Percentiles rank a stretch among this genome's conserved stretches.
Evolutionary conservation across 2,113 vertebrate species (phyloP).

Genomic region (Ranitomeya imitator): DNA sequence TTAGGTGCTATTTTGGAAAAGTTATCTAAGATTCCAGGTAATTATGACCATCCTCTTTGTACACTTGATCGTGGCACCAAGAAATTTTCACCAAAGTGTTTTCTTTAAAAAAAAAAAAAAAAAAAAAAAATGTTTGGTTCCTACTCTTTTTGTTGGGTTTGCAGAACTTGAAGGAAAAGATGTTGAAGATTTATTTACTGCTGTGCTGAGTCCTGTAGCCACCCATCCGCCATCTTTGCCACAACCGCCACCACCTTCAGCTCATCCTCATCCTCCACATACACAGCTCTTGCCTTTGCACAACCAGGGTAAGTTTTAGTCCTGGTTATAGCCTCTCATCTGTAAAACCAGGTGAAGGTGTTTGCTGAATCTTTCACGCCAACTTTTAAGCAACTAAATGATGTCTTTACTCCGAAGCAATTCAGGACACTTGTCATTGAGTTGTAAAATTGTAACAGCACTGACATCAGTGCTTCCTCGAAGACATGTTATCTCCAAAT

Average conservation of each 20-base stretch:
- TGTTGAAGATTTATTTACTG: conserved; percentile 95
- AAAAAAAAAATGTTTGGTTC: conserved; percentile 51
- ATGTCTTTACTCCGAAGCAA: background rate
- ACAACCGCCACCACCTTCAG: conserved; percentile 75
- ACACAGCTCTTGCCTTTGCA: conserved; percentile 80
- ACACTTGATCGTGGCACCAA: conserved; percentile 39
- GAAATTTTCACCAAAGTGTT: background rate
- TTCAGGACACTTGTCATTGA: background rate
- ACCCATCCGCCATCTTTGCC: conserved; percentile 80
- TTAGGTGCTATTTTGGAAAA: conserved; percentile 66
- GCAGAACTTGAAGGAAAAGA: conserved; percentile 94
- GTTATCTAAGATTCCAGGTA: conserved; percentile 97
- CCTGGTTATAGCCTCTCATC: conserved; percentile 39
- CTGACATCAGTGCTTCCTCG: background rate
- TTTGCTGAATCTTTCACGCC: conserved; percentile 9
- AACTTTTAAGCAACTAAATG: background rate
- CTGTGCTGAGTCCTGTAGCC: conserved; percentile 86
- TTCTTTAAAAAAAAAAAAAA: conserved; percentile 26
- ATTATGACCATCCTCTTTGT: conserved; percentile 60
- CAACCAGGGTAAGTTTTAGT: conserved; percentile 72
- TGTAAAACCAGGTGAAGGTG: conserved; percentile 27
- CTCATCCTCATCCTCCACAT: conserved; percentile 77
- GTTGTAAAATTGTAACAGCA: background rate
- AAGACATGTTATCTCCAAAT: background rate
- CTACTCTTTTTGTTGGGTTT: conserved; percentile 32